Evolutionary conservation across 2,797 vertebrate species (phyloP).

Genomic region (Luscinia megarhynchos): DNA sequence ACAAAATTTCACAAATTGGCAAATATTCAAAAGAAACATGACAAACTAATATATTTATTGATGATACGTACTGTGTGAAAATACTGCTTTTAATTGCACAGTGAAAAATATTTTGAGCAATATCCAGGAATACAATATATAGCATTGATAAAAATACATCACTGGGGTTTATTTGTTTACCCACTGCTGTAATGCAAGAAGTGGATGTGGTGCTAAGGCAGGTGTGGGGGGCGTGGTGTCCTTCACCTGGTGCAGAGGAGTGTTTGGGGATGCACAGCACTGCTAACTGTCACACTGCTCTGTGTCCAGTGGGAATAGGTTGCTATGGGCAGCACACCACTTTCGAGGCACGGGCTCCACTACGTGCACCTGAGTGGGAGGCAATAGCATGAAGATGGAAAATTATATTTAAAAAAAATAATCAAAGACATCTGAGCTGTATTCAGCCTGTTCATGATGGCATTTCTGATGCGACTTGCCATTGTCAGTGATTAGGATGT

Average conservation of each 20-base stretch:
- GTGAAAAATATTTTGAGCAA: neutral
- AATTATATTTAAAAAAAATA: neutral
- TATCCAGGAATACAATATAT: neutral
- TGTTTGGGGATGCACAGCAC: neutral
- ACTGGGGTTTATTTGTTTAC: neutral
- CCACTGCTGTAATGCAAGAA: neutral
- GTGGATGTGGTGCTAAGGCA: neutral
- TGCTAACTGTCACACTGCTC: neutral
- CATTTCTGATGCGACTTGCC: neutral
- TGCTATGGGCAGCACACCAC: neutral
- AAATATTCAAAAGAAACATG: neutral
- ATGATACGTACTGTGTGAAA: neutral
- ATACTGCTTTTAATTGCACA: neutral
- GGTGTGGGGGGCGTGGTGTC: neutral
- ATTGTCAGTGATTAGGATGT: neutral
- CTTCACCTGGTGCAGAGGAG: neutral
- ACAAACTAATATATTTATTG: neutral
- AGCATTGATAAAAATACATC: rapidly evolving
- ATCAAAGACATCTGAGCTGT: neutral
- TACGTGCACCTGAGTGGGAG: neutral
- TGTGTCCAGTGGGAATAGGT: neutral
- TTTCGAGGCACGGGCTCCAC: neutral
- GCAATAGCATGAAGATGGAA: neutral
- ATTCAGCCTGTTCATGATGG: neutral
- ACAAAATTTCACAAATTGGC: neutral